phyloP scores from a whole-genome alignment of 2,113 vertebrate species.

The Colius striatus region DNA sequence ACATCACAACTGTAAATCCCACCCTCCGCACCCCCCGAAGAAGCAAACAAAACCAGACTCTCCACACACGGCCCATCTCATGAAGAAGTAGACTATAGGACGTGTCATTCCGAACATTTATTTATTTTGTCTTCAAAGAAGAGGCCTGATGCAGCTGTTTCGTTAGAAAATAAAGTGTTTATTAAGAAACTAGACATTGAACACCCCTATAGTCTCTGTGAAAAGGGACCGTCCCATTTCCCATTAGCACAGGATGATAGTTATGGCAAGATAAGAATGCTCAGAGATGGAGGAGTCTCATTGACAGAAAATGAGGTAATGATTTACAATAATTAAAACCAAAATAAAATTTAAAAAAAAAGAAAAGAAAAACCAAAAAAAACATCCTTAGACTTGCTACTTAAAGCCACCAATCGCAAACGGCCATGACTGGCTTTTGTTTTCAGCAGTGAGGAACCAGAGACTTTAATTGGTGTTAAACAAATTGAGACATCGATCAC shows the following conservation, averaged over 20 bases:
- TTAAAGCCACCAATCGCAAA: constrained; percentile 78
- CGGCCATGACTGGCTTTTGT: constrained; percentile 40
- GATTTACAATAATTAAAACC: constrained; percentile 81
- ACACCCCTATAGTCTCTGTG: constrained; percentile 85
- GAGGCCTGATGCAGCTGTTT: constrained; percentile 78
- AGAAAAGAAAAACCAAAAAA: background rate
- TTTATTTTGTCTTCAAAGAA: constrained; percentile 78
- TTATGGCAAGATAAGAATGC: constrained; percentile 77
- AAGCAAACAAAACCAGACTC: background rate
- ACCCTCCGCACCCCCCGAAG: background rate
- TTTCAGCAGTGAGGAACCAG: constrained; percentile 66
- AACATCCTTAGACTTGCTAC: constrained; percentile 75
- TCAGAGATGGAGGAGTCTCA: constrained; percentile 72
- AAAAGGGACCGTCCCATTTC: constrained; percentile 78
- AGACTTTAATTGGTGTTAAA: constrained; percentile 62
- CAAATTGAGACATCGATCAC: constrained; percentile 66
- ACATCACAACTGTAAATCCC: background rate
- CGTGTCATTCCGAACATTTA: constrained; percentile 33
- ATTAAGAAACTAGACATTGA: constrained; percentile 90
- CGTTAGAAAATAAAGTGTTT: constrained; percentile 90
- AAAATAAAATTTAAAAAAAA: constrained; percentile 46
- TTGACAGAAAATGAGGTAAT: constrained; percentile 81
- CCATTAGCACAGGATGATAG: constrained; percentile 81
- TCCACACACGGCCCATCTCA: background rate
- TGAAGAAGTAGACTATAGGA: constrained; percentile 58